Conservation (phyloP, 2,888 invertebrate species). For the Thymelicus sylvestris region DNA sequence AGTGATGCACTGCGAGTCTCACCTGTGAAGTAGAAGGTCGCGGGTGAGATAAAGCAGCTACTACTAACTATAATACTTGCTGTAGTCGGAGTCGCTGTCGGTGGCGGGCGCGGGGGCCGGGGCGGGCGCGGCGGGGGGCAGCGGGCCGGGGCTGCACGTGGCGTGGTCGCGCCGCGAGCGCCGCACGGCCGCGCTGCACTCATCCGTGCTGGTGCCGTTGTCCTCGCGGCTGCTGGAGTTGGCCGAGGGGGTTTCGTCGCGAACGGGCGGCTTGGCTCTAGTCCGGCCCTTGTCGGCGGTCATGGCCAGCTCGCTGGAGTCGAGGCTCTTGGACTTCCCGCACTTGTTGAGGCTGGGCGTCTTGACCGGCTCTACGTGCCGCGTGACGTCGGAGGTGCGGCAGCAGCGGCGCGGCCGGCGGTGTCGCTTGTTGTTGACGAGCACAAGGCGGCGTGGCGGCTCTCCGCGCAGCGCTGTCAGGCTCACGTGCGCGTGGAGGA, state of each 20-base stretch:
- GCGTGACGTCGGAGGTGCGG: slow-evolving; percentile 56
- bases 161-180: slow-evolving; percentile 55
- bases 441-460: slow-evolving; percentile 90
- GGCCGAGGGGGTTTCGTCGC: slow-evolving; percentile 47
- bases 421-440: slow-evolving; percentile 88
- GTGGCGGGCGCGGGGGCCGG: slow-evolving; percentile 49
- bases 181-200: slow-evolving; percentile 45
- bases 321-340: slow-evolving; percentile 93
- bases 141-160: slow-evolving; percentile 54
- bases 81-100: slow-evolving; percentile 81
- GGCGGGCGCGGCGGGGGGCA: slow-evolving; percentile 42
- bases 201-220: slow-evolving; percentile 58
- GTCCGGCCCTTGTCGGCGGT: slow-evolving; percentile 73
- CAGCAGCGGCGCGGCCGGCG: slow-evolving; percentile 71
- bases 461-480: slow-evolving; percentile 89
- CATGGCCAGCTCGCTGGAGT: slow-evolving; percentile 92
- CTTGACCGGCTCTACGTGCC: slow-evolving; percentile 55
- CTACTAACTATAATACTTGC: slow-evolving; percentile 85
- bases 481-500: slow-evolving; percentile 90
- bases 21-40: slow-evolving; percentile 52
- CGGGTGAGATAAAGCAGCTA: slow-evolving; percentile 75
- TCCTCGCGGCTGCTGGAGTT: slow-evolving; percentile 59
- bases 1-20: slow-evolving; percentile 45
- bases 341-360: slow-evolving; percentile 87
- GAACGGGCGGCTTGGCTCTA: slow-evolving; percentile 47